A percentile compares a stretch with the other conserved stretches of the same genome.
Conservation (phyloP, 1,140 invertebrate species). For the Idris sp. region DNA sequence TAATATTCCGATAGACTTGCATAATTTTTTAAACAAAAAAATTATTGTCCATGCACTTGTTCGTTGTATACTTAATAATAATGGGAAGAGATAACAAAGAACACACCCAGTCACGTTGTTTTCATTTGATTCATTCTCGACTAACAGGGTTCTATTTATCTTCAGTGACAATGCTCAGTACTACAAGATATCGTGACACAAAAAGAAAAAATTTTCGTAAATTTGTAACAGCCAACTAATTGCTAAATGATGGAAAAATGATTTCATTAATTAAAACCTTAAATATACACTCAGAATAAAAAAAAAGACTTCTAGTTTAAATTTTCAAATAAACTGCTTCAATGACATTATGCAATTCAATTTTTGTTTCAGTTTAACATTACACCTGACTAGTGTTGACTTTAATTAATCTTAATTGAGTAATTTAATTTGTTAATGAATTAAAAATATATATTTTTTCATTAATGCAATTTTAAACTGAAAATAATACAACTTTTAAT, state of each 20-base stretch:
- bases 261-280: conserved; percentile 5
- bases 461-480: too few relatives aligned
- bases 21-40: conserved; percentile 1
- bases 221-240: conserved; percentile 13
- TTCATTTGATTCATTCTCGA: conserved; percentile 21
- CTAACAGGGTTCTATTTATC: conserved; percentile 14
- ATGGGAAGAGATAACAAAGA: conserved; percentile 21
- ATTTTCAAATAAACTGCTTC: too few relatives aligned
- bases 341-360: too few relatives aligned
- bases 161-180: conserved; percentile 17
- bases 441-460: too few relatives aligned
- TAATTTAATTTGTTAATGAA: conserved; percentile 4
- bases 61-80: conserved; percentile 17
- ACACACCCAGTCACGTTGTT: conserved; percentile 27
- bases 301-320: too few relatives aligned
- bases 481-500: too few relatives aligned
- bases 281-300: too few relatives aligned
- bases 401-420: too few relatives aligned
- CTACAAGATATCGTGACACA: conserved; percentile 15
- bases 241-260: conserved; percentile 3
- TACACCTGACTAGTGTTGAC: too few relatives aligned
- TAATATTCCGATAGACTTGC: too few relatives aligned
- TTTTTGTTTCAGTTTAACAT: too few relatives aligned
- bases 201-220: conserved; percentile 21
- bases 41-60: conserved; percentile 8